phyloP scores from a whole-genome alignment of 2,888 invertebrate genomes.

The Coremacera marginata region DNA sequence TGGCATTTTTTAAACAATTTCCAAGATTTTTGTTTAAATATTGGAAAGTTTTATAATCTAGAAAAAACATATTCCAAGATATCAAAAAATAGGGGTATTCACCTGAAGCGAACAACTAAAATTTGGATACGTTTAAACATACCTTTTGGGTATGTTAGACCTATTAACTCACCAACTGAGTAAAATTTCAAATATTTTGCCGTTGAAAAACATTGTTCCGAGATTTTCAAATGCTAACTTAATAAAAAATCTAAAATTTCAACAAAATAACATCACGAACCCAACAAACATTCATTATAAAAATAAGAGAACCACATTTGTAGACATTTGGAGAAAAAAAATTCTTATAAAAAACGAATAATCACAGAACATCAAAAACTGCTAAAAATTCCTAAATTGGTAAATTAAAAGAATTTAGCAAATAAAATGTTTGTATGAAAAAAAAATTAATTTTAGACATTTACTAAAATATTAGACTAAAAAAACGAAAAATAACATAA shows the following conservation, averaged over 20 bases:
- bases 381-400: constrained; percentile 21
- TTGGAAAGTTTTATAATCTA: too few relatives aligned
- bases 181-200: too few relatives aligned
- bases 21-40: too few relatives aligned
- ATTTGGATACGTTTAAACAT: too few relatives aligned
- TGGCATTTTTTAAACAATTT: too few relatives aligned
- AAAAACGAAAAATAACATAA: constrained; percentile 4
- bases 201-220: too few relatives aligned
- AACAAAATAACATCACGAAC: constrained; percentile 4
- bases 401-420: background rate
- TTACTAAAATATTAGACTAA: constrained; percentile 2
- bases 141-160: too few relatives aligned
- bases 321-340: constrained; percentile 2
- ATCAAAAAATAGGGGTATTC: too few relatives aligned
- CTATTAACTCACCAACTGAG: too few relatives aligned
- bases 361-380: background rate
- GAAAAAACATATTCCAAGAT: too few relatives aligned
- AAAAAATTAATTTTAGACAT: constrained; percentile 1
- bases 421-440: constrained; percentile 8
- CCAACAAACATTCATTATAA: constrained; percentile 16
- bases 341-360: background rate
- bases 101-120: too few relatives aligned
- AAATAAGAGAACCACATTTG: constrained; percentile 11
- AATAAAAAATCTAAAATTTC: background rate
- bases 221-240: too few relatives aligned